These are phyloP conservation scores for Lagopus muta DNA, from an alignment of 2,113 vertebrate genomes.

Conservation along the genomic window DNA sequence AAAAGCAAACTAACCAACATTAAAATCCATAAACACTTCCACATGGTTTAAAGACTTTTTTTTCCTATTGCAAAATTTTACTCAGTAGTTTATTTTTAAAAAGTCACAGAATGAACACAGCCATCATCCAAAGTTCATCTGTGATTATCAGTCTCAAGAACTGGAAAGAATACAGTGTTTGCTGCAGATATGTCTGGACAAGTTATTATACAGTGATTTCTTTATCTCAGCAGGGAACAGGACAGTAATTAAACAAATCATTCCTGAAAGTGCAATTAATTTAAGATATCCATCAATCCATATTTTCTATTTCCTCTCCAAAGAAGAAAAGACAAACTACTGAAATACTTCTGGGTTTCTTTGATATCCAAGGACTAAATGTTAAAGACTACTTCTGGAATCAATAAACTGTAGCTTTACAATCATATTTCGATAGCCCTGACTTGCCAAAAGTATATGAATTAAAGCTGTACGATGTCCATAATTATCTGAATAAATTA, in stretches of 20 bases:
- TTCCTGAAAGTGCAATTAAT: conserved; percentile 18
- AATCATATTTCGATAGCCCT: background rate
- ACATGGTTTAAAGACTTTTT: background rate
- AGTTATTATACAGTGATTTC: background rate
- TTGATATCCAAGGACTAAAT: conserved; percentile 39
- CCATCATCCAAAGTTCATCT: background rate
- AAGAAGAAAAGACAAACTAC: background rate
- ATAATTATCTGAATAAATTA: conserved; percentile 5
- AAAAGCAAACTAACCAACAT: background rate
- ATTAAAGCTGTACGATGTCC: background rate
- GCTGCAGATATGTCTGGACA: background rate
- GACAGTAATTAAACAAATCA: background rate
- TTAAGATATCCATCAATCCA: background rate
- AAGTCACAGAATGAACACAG: background rate
- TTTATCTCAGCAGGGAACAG: background rate
- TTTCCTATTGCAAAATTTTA: background rate
- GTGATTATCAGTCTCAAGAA: background rate
- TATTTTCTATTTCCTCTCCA: conserved; percentile 14
- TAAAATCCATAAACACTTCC: background rate
- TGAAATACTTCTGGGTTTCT: conserved; percentile 16
- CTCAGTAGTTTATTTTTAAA: background rate
- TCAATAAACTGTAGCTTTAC: conserved; percentile 21
- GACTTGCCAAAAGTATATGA: conserved; percentile 22
- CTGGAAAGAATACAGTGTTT: background rate
- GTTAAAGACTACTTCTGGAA: conserved; percentile 16